Conservation (phyloP, 2,888 invertebrate genomes). For the Crossocerus cetratus region DNA sequence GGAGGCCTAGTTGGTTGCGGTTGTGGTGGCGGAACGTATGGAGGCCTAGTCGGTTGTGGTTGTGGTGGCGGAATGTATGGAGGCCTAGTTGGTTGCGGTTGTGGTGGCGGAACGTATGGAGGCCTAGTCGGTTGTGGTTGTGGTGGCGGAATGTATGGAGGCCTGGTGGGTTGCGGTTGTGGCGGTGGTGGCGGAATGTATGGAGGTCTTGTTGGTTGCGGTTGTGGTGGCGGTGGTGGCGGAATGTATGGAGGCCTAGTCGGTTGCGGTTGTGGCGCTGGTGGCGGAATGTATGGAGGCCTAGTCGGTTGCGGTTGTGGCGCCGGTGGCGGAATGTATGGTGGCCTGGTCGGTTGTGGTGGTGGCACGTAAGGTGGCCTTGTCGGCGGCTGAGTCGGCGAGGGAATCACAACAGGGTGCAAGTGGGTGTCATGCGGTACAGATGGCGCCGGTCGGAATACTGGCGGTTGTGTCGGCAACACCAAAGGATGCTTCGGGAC, state of each 20-base stretch:
- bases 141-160: not conserved
- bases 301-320: constrained; percentile 21
- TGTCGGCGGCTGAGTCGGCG: constrained; percentile 12
- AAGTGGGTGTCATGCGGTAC: constrained; percentile 4
- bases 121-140: constrained; percentile 28
- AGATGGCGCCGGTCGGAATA: constrained; percentile 28
- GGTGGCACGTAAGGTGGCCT: constrained; percentile 51
- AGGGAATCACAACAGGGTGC: constrained; percentile 20
- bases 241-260: constrained; percentile 47
- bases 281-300: constrained; percentile 39
- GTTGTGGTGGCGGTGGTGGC: constrained; percentile 67
- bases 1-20: constrained; percentile 60
- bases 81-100: constrained; percentile 40
- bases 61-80: constrained; percentile 24
- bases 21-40: constrained; percentile 59
- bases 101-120: constrained; percentile 49
- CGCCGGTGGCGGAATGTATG: constrained; percentile 13
- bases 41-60: constrained; percentile 3
- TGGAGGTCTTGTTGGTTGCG: constrained; percentile 24
- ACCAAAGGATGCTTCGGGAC: not conserved
- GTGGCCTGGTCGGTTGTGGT: constrained; percentile 37
- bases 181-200: constrained; percentile 6
- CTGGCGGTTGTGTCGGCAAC: constrained; percentile 27
- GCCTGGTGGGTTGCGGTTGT: not conserved
- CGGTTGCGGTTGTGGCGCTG: constrained; percentile 64